Conservation (phyloP, 1,140 invertebrate species). For the Galleria mellonella region DNA sequence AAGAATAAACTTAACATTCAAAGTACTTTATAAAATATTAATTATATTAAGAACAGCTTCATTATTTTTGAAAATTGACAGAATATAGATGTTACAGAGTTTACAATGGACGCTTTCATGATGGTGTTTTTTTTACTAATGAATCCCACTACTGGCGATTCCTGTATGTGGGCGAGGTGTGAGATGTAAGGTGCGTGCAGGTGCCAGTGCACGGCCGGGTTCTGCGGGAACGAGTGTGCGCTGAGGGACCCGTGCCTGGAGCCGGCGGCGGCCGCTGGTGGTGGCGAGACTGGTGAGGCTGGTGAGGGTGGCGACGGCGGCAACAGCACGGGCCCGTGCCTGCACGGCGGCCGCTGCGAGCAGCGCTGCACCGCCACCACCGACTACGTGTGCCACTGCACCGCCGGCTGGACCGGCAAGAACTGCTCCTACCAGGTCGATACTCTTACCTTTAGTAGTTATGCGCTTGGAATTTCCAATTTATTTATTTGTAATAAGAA, state of each 20-base stretch:
- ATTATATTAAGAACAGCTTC: too few relatives aligned
- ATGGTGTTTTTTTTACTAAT: too few relatives aligned
- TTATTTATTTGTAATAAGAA: too few relatives aligned
- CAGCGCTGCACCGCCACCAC: slow-evolving; percentile 75
- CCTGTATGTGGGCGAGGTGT: too few relatives aligned
- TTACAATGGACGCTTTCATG: too few relatives aligned
- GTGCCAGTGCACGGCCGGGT: slow-evolving; percentile 75
- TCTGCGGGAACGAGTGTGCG: slow-evolving; percentile 83
- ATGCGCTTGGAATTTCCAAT: too few relatives aligned
- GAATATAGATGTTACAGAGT: too few relatives aligned
- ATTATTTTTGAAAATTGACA: too few relatives aligned
- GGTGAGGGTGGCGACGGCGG: slow-evolving; percentile 1
- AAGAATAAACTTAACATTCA: too few relatives aligned
- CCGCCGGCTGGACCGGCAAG: slow-evolving; percentile 78
- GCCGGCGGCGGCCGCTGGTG: slow-evolving; percentile 2
- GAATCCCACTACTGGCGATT: too few relatives aligned
- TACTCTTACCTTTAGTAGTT: background rate
- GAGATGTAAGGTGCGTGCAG: slow-evolving; percentile 16
- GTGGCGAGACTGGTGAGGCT: background rate
- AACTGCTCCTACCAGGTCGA: slow-evolving; percentile 81
- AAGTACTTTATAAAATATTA: too few relatives aligned
- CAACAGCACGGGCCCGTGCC: slow-evolving; percentile 73
- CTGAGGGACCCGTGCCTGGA: slow-evolving; percentile 80
- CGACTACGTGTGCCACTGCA: slow-evolving; percentile 81
- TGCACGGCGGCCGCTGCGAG: slow-evolving; percentile 79